These are phyloP conservation scores for Drosophila ironensis DNA, from an alignment of 1,140 invertebrate genomes.

Conservation along the genomic window DNA sequence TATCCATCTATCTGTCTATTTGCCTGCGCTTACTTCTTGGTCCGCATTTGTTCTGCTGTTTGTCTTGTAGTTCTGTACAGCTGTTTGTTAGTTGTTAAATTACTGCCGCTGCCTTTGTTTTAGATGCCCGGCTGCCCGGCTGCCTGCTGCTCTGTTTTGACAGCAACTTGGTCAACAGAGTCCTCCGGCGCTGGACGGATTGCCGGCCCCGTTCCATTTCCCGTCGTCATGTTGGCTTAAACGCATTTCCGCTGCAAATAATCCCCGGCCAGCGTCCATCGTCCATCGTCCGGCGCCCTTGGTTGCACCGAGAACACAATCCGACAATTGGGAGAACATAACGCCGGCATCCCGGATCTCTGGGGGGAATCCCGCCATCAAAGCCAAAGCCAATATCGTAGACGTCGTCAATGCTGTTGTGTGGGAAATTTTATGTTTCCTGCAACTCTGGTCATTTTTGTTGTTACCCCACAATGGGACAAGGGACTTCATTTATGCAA, in stretches of 20 bases:
- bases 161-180: conserved; percentile 65
- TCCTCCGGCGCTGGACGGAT: conserved; percentile 9
- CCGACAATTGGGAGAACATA: conserved; percentile 32
- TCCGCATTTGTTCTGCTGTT: conserved; percentile 60
- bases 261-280: conserved; percentile 14
- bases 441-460: too few species aligned
- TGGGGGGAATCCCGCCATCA: conserved; percentile 22
- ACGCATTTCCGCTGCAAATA: conserved; percentile 76
- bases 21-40: conserved; percentile 62
- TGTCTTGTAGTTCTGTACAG: conserved; percentile 63
- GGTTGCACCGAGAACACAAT: conserved; percentile 21
- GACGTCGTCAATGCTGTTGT: conserved; percentile 33
- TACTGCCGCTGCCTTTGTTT: conserved; percentile 60
- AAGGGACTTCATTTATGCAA: neutral
- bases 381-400: conserved; percentile 35
- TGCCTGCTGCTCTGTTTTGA: conserved; percentile 69
- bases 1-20: conserved; percentile 42
- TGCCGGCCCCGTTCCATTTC: neutral
- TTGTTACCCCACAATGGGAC: conserved; percentile 12
- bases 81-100: conserved; percentile 72
- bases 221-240: conserved; percentile 45
- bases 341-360: conserved; percentile 17
- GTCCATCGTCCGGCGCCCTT: too few species aligned
- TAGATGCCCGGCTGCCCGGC: conserved; percentile 22
- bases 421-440: conserved; percentile 46